Conservation (phyloP, 2,797 vertebrate species). For the Cyclopterus lumpus region DNA sequence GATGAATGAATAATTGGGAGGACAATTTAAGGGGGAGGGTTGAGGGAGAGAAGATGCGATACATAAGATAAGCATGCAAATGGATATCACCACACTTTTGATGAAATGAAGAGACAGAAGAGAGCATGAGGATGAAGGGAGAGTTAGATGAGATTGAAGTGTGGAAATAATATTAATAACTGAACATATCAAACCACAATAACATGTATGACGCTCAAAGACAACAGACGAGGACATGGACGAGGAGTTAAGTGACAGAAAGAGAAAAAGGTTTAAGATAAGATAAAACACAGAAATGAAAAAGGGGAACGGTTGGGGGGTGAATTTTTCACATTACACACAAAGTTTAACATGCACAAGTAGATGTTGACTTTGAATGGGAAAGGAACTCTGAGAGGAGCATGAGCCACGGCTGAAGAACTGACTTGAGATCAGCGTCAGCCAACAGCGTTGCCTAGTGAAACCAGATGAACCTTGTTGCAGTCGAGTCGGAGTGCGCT, state of each 20-base stretch:
- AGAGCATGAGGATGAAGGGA: not conserved
- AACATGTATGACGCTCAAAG: not conserved
- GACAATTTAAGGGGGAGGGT: constrained; percentile 24
- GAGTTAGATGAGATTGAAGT: constrained; percentile 17
- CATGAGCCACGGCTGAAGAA: constrained; percentile 5
- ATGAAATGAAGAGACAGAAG: constrained; percentile 28
- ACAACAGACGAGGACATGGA: constrained; percentile 10
- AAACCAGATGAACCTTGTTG: constrained; percentile 57
- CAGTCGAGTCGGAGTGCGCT: constrained; percentile 2
- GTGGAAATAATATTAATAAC: not conserved
- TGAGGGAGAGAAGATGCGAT: constrained; percentile 49
- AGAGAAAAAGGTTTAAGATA: constrained; percentile 4
- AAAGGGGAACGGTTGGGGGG: not conserved
- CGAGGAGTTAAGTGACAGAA: constrained; percentile 9
- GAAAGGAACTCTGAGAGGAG: constrained; percentile 20
- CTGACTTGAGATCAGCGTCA: constrained; percentile 37
- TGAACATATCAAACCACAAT: not conserved
- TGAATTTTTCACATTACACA: constrained; percentile 38
- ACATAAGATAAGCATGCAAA: constrained; percentile 53
- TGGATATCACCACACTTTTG: constrained; percentile 14
- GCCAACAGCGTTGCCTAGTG: constrained; percentile 19
- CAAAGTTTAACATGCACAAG: constrained; percentile 34
- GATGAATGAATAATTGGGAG: constrained; percentile 23
- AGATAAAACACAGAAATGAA: constrained; percentile 2
- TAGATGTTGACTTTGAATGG: constrained; percentile 6